Base-by-base conservation (phyloP, 2,797 vertebrate genomes). In the Delichon dasypus region DNA sequence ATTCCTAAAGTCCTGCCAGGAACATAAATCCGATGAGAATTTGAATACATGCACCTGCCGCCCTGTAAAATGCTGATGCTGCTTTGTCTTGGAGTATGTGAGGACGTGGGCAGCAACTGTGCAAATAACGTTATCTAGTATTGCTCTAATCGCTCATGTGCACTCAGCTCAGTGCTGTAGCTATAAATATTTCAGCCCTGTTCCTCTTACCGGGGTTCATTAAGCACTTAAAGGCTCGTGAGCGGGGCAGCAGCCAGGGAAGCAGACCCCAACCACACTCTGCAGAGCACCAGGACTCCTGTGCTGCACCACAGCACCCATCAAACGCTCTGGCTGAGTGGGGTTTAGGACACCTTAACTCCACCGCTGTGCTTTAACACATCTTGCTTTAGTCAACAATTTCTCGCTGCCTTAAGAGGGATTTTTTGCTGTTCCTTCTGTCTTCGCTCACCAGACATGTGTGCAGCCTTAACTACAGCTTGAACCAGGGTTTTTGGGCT, bases 101-200 rank as follows among this genome's bases (percentile, higher is more conserved):
- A 91, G 89, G 92, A 79, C 88, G 74, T 36, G 88, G 53, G 83
- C 90, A 74, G 77, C 72, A 85, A 89, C 91, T 92, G 71, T 90
- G 57, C 85, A 90, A 85, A 71, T 84, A 61, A 88, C 7, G 44
- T 79, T 67, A 79, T 57, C 57, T 34, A 1, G 53, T 61, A 61
- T 77, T 89, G 85, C 91, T 79, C 80, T 90, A 76, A 91, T 86
- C 40, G 0, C 61, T 90, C 86, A 50, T 95, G 95, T 92, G 90
- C 12, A 5, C 92, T 87, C 91, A 89, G 85, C 83, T 91, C n/a
- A 73, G 85, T 73, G 76, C 88, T 77, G 88, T 55, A 85, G 87
- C 95, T 89, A 96, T 94, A 95, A 96, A 94, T 95, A 93, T 96
- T 94, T 90, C 77, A 95, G 77, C n/a, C 57, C 74, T 79, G 61